Conservation (phyloP, 2,797 vertebrate species). For the Leptatherina wallacei region DNA sequence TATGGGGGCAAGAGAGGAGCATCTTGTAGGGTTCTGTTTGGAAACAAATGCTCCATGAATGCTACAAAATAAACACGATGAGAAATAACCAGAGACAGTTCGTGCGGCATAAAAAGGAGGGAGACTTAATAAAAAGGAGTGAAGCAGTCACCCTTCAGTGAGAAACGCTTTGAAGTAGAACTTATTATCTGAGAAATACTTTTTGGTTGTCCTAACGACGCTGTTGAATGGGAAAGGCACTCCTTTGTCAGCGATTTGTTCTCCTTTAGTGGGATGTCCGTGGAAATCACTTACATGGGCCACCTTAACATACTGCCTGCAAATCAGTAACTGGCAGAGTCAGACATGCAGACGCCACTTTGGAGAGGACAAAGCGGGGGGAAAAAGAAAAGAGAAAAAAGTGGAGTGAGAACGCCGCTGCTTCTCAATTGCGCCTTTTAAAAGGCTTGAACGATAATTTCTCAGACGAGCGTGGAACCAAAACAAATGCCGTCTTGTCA, state of each 20-base stretch:
- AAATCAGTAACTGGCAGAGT: constrained; percentile 96
- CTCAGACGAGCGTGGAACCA: constrained; percentile 76
- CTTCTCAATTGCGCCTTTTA: constrained; percentile 81
- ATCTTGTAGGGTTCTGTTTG: constrained; percentile 91
- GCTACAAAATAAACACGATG: constrained; percentile 97
- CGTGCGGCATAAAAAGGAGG: constrained; percentile 86
- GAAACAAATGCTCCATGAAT: constrained; percentile 94
- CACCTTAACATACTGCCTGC: constrained; percentile 97
- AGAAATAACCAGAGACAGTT: constrained; percentile 96
- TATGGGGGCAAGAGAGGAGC: constrained; percentile 51
- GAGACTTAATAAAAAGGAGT: constrained; percentile 96
- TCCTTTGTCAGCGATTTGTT: constrained; percentile 99
- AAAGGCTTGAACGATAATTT: constrained; percentile 80
- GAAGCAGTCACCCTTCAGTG: constrained; percentile 94
- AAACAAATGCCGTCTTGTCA: constrained; percentile 79
- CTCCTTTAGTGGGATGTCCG: constrained; percentile 98
- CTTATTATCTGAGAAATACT: constrained; percentile 99
- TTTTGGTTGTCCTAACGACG: constrained; percentile 99
- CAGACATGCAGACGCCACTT: constrained; percentile 99
- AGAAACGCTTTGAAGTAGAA: constrained; percentile 99
- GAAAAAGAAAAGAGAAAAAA: constrained; percentile 26
- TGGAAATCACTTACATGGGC: constrained; percentile 97
- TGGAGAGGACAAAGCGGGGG: constrained; percentile 86
- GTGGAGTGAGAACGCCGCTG: constrained; percentile 80
- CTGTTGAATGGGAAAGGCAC: constrained; percentile 94